Evolutionary conservation across 1,140 invertebrate species (phyloP).

Genomic region (Pteromalus puparum): DNA sequence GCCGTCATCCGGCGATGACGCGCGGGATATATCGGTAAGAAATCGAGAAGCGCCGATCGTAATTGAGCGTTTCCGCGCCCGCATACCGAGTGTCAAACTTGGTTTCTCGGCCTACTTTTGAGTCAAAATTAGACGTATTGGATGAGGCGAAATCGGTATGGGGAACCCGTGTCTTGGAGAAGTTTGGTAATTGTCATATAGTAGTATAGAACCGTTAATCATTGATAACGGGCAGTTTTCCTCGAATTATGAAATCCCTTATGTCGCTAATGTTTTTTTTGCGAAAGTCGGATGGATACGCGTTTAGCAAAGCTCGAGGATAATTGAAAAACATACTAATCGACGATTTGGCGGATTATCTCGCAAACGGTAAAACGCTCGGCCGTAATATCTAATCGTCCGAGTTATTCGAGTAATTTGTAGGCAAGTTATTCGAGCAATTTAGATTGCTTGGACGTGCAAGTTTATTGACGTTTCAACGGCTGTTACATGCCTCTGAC

Average conservation of each 20-base stretch:
- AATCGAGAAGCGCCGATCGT: neutral
- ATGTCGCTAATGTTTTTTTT: neutral
- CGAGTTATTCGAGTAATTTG: conserved; percentile 35
- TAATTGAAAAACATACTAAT: neutral
- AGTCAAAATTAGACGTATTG: too few species aligned
- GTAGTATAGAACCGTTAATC: too few species aligned
- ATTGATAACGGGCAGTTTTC: too few species aligned
- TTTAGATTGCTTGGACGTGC: conserved; percentile 30
- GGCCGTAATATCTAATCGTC: conserved; percentile 20
- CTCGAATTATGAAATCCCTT: too few species aligned
- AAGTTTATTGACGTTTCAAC: conserved; percentile 37
- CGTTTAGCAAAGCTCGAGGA: too few species aligned
- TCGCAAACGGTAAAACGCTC: conserved; percentile 3
- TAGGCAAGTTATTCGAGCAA: conserved; percentile 37
- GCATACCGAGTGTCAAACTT: neutral
- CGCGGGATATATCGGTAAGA: neutral
- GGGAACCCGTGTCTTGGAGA: too few species aligned
- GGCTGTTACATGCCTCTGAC: neutral
- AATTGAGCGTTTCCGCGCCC: neutral
- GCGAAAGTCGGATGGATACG: neutral
- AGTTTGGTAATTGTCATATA: too few species aligned
- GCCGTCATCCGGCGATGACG: neutral
- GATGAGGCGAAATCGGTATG: too few species aligned
- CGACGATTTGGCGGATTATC: neutral
- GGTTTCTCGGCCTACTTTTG: too few species aligned